These are phyloP conservation scores for Henicopernis longicauda DNA, from an alignment of 2,113 vertebrate species.

Conservation along the genomic window DNA sequence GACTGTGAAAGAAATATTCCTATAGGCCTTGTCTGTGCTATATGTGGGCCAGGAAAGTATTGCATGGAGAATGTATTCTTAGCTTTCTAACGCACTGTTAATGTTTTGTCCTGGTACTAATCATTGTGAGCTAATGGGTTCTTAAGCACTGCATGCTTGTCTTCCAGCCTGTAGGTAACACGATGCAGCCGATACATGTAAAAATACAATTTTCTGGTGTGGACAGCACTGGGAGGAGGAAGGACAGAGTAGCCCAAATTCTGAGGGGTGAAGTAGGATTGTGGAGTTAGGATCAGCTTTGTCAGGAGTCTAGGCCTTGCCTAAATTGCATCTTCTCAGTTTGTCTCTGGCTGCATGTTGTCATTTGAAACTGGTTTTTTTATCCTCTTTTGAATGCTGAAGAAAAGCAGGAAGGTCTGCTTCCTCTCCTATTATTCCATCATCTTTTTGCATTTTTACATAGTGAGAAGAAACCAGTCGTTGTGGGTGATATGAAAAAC, in stretches of 20 bases:
- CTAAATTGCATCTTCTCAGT: background rate
- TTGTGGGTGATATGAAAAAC: background rate
- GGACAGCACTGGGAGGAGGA: background rate
- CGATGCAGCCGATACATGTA: background rate
- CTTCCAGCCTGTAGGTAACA: background rate
- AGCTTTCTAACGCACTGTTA: background rate
- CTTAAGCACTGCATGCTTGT: background rate
- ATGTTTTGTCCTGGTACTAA: background rate
- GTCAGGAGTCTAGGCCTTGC: background rate
- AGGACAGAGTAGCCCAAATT: background rate
- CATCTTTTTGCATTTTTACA: background rate
- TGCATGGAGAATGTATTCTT: background rate
- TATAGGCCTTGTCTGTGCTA: background rate
- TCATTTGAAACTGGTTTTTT: background rate
- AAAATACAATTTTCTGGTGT: background rate
- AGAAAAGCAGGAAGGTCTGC: slow-evolving; percentile 27
- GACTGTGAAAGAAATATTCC: background rate
- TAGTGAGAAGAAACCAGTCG: background rate
- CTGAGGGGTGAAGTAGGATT: background rate
- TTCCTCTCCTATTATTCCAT: background rate
- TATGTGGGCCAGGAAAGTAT: background rate
- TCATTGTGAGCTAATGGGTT: background rate
- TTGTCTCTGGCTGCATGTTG: background rate
- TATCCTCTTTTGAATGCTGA: background rate
- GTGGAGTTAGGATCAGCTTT: background rate